These are phyloP conservation scores for Chouioia cunea DNA, from an alignment of 2,888 invertebrate species.

Conservation along the genomic window DNA sequence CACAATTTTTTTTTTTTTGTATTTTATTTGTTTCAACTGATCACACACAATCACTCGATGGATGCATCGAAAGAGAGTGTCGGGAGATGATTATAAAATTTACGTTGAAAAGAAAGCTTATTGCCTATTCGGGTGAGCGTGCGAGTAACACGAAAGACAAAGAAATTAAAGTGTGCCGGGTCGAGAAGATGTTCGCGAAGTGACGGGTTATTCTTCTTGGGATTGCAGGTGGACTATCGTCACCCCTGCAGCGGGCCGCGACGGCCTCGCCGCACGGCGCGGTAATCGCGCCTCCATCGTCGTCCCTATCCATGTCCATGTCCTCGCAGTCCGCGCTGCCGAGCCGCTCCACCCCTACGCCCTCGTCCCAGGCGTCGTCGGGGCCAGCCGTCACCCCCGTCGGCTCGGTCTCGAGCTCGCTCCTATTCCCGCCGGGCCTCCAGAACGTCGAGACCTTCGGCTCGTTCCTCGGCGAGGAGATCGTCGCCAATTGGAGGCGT, in stretches of 20 bases:
- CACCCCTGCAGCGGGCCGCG: slow-evolving; percentile 68
- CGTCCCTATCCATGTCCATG: slow-evolving; percentile 53
- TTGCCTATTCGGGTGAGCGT: too few species aligned
- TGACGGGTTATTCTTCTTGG: slow-evolving; percentile 62
- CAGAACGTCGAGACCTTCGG: slow-evolving; percentile 81
- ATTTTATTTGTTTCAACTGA: neutral
- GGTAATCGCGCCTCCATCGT: slow-evolving; percentile 53
- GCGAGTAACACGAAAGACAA: neutral
- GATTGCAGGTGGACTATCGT: slow-evolving; percentile 69
- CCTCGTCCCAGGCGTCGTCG: slow-evolving; percentile 58
- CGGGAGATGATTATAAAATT: slow-evolving; percentile 47
- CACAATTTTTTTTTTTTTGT: slow-evolving; percentile 6
- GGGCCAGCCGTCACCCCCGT: slow-evolving; percentile 52
- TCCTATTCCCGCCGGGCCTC: slow-evolving; percentile 72
- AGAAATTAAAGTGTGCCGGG: slow-evolving; percentile 21
- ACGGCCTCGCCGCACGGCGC: slow-evolving; percentile 67
- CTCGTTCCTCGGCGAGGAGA: slow-evolving; percentile 84
- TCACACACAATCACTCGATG: neutral
- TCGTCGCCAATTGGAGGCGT: slow-evolving; percentile 84
- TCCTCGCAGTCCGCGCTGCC: slow-evolving; percentile 64
- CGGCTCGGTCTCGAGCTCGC: slow-evolving; percentile 66
- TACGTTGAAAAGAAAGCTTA: too few species aligned
- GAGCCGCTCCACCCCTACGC: slow-evolving; percentile 65
- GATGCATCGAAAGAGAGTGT: slow-evolving; percentile 65
- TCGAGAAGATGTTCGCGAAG: slow-evolving; percentile 47